Evolutionary conservation across 1,140 invertebrate genomes (phyloP), one percentile per base, ranked within the genome.

Genomic region (Meloidogyne exigua): DNA sequence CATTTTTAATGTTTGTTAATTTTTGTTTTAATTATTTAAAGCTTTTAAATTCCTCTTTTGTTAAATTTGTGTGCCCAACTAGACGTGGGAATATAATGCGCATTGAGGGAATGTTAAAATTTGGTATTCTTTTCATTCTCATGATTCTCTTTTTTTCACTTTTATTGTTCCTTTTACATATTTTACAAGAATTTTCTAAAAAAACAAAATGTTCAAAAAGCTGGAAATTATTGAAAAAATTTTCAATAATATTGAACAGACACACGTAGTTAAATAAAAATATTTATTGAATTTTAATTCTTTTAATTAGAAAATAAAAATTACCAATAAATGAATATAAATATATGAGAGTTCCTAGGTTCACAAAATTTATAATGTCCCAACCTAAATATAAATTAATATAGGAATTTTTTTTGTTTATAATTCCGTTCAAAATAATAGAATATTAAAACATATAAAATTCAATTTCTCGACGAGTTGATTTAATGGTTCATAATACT

Each of bases 151-250:
- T 57, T 49, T 39, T 39, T 39, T 39, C 36, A 39, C 2, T 57
- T 57, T 57, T 57, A 57, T 57, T 57, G 44, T 57, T 57, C 49
- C 18, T 49, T 49, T 18, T 49, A 15, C 49, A n/a, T 57, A 57
- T n/a, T 57, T 57, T 18, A 49, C 49, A 57, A 10, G 18, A 12
- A 57, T 57, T 57, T 4, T 4, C 21, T n/a, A n/a, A 57, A 44
- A 44, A 44, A 57, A 57, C 49, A 57, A 57, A 57, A 57, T n/a
- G 49, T n/a, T 57, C 49, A 57, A 57, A 57, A 57, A 57, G 49
- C 2, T n/a, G 49, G 49, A 57, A 57, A n/a, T 39, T 57, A 5
- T 57, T n/a, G n/a, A 57, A n/a, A n/a, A 18, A 49, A 18, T 49
- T 49, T 15, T 49, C 15, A 18, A 49, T 18, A 49, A 32, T 32